Percentiles rank a stretch among this genome's conserved stretches.
Conservation (phyloP, 2,888 invertebrate species). For the Caenorhabditis wallacei region DNA sequence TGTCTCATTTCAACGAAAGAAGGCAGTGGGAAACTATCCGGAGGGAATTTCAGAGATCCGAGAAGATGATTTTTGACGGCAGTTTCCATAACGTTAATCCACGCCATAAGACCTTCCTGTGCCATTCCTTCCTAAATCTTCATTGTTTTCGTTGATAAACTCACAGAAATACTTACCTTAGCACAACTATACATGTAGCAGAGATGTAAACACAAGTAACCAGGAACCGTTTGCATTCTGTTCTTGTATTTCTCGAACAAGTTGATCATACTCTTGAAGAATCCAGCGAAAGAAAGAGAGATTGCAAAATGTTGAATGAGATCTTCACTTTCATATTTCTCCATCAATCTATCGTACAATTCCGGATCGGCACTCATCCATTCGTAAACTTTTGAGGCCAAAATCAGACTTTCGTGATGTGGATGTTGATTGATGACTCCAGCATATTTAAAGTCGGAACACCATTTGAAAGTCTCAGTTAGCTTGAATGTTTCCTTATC, state of each 20-base stretch:
- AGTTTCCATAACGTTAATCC: neutral
- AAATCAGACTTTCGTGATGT: neutral
- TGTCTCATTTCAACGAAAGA: slow-evolving; percentile 18
- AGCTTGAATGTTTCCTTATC: neutral
- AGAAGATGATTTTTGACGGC: neutral
- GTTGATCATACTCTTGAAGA: slow-evolving; percentile 3
- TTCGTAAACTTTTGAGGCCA: neutral
- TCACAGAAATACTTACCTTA: slow-evolving; percentile 14
- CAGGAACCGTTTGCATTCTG: neutral
- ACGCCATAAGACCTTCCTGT: neutral
- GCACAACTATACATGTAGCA: slow-evolving; percentile 38
- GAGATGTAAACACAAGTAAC: slow-evolving; percentile 17
- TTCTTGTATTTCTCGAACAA: slow-evolving; percentile 1
- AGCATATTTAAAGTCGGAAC: slow-evolving; percentile 15
- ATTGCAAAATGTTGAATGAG: slow-evolving; percentile 35
- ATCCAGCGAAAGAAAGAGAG: slow-evolving; percentile 5
- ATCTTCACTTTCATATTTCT: slow-evolving; percentile 36
- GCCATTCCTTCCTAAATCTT: slow-evolving; percentile 37
- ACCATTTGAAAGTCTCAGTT: neutral
- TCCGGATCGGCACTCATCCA: slow-evolving; percentile 29
- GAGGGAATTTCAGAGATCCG: neutral
- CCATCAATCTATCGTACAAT: slow-evolving; percentile 9
- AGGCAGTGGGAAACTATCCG: slow-evolving; percentile 23
- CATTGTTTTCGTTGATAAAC: too few relatives aligned
- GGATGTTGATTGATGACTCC: slow-evolving; percentile 23